Conservation (phyloP, 2,113 vertebrate species). For the Crotalus viridis region DNA sequence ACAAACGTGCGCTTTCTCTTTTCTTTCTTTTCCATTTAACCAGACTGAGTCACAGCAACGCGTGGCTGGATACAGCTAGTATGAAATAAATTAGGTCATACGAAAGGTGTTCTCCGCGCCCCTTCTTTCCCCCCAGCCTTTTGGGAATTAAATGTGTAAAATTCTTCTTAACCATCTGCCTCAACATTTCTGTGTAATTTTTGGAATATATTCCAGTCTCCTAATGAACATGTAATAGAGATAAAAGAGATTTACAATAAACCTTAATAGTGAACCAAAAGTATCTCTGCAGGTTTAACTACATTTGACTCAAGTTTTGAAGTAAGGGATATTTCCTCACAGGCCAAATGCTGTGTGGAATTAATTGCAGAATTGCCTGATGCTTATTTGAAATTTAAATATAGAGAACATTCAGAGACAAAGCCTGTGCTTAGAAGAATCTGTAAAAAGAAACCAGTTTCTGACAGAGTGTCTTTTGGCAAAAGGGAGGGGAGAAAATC, state of each 20-base stretch:
- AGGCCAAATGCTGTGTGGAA: constrained; percentile 28
- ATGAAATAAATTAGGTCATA: constrained; percentile 16
- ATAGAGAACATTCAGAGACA: constrained; percentile 9
- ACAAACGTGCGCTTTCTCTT: too few relatives aligned
- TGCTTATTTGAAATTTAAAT: constrained; percentile 64
- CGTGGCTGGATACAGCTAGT: too few relatives aligned
- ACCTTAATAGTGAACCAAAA: constrained; percentile 71
- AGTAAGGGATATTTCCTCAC: constrained; percentile 53
- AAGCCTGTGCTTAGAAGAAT: not conserved
- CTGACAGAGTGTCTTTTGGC: not conserved
- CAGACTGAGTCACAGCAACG: too few relatives aligned
- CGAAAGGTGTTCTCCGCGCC: constrained; percentile 7
- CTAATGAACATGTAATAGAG: constrained; percentile 56
- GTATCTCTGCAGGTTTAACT: constrained; percentile 59
- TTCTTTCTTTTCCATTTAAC: too few relatives aligned
- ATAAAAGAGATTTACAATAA: constrained; percentile 53
- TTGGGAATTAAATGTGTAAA: constrained; percentile 60
- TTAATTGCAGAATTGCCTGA: constrained; percentile 53
- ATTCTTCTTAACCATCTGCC: constrained; percentile 67
- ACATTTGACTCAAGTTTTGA: constrained; percentile 63
- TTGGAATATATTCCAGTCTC: constrained; percentile 68
- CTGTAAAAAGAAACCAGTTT: not conserved
- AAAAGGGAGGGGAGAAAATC: not conserved
- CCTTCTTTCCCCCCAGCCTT: not conserved
- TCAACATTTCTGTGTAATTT: constrained; percentile 59